A percentile compares a stretch with the other conserved stretches of the same genome.
phyloP scores from a whole-genome alignment of 2,888 invertebrate species.

The Steinernema hermaphroditum region DNA sequence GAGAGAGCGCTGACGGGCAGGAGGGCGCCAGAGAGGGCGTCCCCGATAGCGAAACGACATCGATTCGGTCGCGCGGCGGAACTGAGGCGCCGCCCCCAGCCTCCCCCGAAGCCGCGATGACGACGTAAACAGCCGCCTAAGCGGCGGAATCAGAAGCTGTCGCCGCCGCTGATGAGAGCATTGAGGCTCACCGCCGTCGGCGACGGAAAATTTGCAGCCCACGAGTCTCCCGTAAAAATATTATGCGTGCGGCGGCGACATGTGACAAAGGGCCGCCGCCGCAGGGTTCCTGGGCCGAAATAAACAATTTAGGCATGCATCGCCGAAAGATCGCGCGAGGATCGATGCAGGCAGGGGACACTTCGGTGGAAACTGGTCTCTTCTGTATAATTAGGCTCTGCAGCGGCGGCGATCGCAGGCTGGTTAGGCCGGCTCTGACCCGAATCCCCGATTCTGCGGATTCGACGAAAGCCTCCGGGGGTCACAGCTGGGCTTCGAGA shows the following conservation, averaged over 20 bases:
- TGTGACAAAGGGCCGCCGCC: conserved; percentile 21
- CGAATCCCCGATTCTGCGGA: conserved; percentile 14
- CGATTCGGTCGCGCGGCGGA: conserved; percentile 25
- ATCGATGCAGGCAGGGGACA: conserved; percentile 12
- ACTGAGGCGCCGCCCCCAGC: background rate
- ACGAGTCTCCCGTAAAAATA: no score
- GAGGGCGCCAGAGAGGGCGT: conserved; percentile 8
- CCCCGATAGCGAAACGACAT: conserved; percentile 26
- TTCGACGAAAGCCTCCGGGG: no score
- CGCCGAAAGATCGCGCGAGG: background rate
- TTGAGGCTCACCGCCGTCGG: background rate
- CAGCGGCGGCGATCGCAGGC: background rate
- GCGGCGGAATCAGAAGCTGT: conserved; percentile 6
- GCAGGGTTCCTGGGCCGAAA: background rate
- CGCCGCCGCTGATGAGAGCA: background rate
- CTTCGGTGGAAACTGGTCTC: background rate
- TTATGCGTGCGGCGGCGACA: no score
- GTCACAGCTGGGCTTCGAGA: no score
- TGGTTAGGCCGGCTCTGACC: background rate
- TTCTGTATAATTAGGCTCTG: conserved; percentile 16
- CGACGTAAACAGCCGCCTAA: conserved; percentile 7
- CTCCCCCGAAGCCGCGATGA: conserved; percentile 9
- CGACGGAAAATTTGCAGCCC: conserved; percentile 7
- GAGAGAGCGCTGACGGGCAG: background rate
- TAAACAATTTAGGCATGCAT: conserved; percentile 28